Evolutionary conservation across 2,888 invertebrate species (phyloP).

Genomic region (Sympetrum striolatum): DNA sequence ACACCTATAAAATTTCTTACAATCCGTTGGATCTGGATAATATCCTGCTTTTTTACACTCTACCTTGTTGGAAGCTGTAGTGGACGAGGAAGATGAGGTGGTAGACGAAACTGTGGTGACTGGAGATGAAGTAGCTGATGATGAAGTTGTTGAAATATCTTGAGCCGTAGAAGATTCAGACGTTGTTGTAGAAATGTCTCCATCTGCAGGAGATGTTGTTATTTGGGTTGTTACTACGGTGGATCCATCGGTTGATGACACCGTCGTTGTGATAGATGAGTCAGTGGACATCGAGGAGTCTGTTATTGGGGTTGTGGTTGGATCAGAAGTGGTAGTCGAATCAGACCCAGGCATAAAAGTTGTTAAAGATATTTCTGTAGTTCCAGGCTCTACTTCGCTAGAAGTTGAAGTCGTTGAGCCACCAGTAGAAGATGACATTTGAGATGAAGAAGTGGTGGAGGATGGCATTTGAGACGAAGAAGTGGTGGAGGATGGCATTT

Average conservation of each 20-base stretch:
- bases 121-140: slow-evolving; percentile 45
- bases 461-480: background rate
- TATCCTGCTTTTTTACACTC: slow-evolving; percentile 74
- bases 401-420: slow-evolving; percentile 28
- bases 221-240: background rate
- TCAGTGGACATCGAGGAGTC: background rate
- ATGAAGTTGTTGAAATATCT: slow-evolving; percentile 10
- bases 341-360: background rate
- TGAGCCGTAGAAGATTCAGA: slow-evolving; percentile 36
- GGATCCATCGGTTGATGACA: background rate
- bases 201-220: background rate
- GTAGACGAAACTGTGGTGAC: slow-evolving; percentile 26
- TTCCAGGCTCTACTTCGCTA: background rate
- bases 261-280: background rate
- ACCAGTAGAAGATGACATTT: slow-evolving; percentile 8
- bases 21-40: slow-evolving; percentile 71
- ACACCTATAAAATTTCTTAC: slow-evolving; percentile 79
- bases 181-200: background rate
- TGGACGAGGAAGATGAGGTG: slow-evolving; percentile 28
- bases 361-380: background rate
- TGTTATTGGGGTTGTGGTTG: background rate
- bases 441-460: background rate
- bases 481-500: background rate
- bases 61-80: slow-evolving; percentile 52
- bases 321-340: slow-evolving; percentile 2